phyloP scores from a whole-genome alignment of 2,113 vertebrate genomes.

The Ophthalmolycus amberensis region DNA sequence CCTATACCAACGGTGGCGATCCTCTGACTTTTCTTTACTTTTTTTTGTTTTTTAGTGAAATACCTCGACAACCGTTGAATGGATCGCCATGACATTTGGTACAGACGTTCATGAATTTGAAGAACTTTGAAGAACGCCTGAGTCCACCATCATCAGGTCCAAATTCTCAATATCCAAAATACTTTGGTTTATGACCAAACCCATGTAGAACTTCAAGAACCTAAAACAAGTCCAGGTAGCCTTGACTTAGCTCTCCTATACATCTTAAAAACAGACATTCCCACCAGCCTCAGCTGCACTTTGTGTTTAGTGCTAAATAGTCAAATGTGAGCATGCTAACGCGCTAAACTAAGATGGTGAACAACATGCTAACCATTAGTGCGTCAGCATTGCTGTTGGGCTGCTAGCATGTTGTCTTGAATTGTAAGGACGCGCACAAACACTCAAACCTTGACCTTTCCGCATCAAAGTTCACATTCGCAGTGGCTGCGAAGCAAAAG shows the following conservation, averaged over 20 bases:
- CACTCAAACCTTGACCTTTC: neutral
- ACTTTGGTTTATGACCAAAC: too few relatives aligned
- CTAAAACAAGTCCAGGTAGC: neutral
- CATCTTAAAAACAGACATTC: neutral
- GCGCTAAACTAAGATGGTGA: neutral
- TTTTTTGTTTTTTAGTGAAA: neutral
- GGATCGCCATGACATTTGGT: neutral
- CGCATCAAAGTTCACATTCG: neutral
- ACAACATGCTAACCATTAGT: neutral
- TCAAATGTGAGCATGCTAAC: neutral
- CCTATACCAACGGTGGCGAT: neutral
- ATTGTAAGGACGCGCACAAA: neutral
- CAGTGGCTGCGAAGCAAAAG: neutral
- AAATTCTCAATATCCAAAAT: neutral
- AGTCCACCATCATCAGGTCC: neutral
- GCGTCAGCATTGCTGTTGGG: neutral
- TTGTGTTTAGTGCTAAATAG: neutral
- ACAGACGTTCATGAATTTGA: neutral
- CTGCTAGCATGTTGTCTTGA: neutral
- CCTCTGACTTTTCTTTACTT: neutral
- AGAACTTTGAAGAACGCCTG: neutral
- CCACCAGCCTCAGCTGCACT: neutral
- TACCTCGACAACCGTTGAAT: neutral
- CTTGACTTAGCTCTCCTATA: neutral
- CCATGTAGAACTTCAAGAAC: neutral